Evolutionary conservation across 1,140 invertebrate genomes (phyloP), one percentile per base, ranked within the genome.

Genomic region (Caerostris darwini): DNA sequence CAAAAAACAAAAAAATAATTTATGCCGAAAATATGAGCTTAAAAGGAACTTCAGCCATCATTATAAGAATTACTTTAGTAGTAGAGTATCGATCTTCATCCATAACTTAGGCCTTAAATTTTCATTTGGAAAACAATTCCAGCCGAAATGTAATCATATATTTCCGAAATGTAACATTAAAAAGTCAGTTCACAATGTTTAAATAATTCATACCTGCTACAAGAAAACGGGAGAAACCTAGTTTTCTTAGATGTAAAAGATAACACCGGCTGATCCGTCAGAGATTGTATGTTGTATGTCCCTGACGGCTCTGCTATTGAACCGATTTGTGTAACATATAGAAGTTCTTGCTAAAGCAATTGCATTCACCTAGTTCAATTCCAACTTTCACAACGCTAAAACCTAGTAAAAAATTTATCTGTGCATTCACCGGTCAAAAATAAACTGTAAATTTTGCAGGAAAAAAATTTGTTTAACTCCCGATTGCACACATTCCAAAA

Each of bases 201-300:
- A 91, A 91, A 91, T 81, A 81, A 81, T 4, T 82, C 92, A 77
- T 94, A 94, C 92, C 92, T 94, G 85, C 61, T 89, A 86, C 85
- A 82, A 88, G 92, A 67, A 64, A 81, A 59, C 54, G 19, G 64
- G 67, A 89, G 57, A 88, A 77, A 94, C 56, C 57, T 81, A 88
- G 61, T 81, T 64, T 88, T 94, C 83, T 87, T 54, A 81, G 92
- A 94, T 77, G 83, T 94, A 81, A 94, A 53, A 82, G 54, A 10
- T 93, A 94, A 94, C 92, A 94, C 92, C 92, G 92, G 92, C 92
- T 81, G 92, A 94, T 94, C 92, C 92, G 92, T 86, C 92, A 94
- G 71, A 67, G 92, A 94, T 59, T 71, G 86, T 94, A 94, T 94
- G 92, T 89, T 88, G 85, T 88, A 57, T 88, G 86, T 87, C 92